Conservation (phyloP, 2,888 invertebrate species). For the Gryllus longicercus region DNA sequence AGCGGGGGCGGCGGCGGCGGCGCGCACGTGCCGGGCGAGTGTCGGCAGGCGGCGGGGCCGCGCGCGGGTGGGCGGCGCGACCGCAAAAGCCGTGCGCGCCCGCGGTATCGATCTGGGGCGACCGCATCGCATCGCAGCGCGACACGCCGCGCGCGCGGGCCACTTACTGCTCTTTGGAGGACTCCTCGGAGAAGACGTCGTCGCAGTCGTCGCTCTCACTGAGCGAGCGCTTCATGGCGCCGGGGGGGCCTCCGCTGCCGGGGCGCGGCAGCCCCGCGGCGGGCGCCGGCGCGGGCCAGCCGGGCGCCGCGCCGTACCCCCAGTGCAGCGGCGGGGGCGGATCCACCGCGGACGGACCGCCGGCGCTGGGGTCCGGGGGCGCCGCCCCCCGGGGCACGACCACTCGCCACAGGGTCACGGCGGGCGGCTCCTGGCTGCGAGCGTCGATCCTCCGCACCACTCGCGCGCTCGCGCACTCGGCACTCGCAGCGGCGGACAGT, state of each 20-base stretch:
- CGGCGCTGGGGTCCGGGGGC: conserved; percentile 23
- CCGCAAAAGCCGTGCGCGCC: neutral
- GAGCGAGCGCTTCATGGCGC: conserved; percentile 63
- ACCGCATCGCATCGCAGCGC: neutral
- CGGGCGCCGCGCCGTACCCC: conserved; percentile 52
- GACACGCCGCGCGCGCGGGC: no score
- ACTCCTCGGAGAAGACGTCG: conserved; percentile 87
- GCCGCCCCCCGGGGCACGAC: conserved; percentile 43
- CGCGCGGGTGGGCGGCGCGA: neutral
- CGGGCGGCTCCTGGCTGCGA: conserved; percentile 44
- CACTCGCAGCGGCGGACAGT: neutral
- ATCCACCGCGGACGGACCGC: conserved; percentile 27
- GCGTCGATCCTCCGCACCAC: conserved; percentile 49
- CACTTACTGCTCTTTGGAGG: conserved; percentile 87
- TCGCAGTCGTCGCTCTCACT: conserved; percentile 87
- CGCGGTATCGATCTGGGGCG: conserved; percentile 1
- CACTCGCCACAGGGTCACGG: conserved; percentile 45
- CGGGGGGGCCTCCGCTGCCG: conserved; percentile 48
- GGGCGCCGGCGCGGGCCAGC: conserved; percentile 42
- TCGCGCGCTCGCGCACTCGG: conserved; percentile 47
- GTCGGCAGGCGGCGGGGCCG: neutral
- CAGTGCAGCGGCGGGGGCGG: conserved; percentile 55
- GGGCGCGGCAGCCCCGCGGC: conserved; percentile 48
- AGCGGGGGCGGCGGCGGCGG: neutral
- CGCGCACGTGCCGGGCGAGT: conserved; percentile 3